phyloP scores from a whole-genome alignment of 2,113 vertebrate species.

The Syrrhaptes paradoxus region DNA sequence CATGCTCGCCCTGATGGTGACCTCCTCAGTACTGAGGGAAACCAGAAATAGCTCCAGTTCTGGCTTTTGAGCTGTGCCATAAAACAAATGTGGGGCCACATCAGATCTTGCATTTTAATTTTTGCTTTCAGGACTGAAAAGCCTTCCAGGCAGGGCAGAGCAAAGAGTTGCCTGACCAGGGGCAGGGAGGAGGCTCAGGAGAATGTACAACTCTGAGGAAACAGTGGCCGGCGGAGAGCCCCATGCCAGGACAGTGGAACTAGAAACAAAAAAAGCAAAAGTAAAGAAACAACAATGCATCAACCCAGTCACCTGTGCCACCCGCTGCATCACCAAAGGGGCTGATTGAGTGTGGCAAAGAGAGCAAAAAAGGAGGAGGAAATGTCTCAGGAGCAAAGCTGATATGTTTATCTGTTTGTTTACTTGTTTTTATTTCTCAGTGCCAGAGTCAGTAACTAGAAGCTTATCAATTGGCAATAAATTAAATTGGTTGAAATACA shows the following conservation, averaged over 20 bases:
- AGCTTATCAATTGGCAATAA: neutral
- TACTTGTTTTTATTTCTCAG: neutral
- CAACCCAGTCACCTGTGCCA: neutral
- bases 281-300: neutral
- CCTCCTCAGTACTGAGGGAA: neutral
- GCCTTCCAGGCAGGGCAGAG: neutral
- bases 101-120: neutral
- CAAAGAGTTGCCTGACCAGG: neutral
- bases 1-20: neutral
- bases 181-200: neutral
- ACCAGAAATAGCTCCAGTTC: neutral
- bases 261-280: neutral
- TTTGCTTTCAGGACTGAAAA: neutral
- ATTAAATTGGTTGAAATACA: neutral
- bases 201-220: neutral
- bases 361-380: neutral
- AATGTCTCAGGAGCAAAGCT: neutral
- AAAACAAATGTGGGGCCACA: neutral
- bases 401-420: neutral
- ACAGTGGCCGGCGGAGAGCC: accelerated
- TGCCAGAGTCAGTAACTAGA: neutral
- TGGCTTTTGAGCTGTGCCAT: neutral
- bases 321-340: accelerated
- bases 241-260: neutral
- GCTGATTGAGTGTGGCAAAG: neutral